These are phyloP conservation scores for Sebastes melanostomus DNA, from an alignment of 2,797 vertebrate genomes.

Conservation along the genomic window DNA sequence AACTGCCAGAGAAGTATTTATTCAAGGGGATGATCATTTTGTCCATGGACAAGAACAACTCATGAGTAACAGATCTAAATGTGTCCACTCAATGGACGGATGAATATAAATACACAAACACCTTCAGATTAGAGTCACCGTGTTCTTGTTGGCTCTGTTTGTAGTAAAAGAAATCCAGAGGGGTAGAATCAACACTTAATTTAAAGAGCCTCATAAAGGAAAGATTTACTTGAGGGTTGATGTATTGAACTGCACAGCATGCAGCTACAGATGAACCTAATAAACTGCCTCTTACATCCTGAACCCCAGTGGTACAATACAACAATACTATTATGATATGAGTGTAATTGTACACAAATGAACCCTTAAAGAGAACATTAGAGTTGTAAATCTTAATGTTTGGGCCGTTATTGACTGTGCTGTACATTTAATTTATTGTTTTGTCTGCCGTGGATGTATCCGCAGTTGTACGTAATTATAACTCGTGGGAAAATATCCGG, in stretches of 20 bases:
- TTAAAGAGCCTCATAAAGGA: neutral
- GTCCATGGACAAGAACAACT: neutral
- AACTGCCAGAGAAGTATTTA: neutral
- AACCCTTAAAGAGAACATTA: neutral
- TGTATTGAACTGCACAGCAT: neutral
- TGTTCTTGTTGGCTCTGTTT: neutral
- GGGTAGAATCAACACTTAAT: neutral
- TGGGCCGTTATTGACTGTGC: neutral
- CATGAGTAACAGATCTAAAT: neutral
- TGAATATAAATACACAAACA: constrained; percentile 2
- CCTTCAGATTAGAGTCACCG: neutral
- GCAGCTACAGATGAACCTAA: neutral
- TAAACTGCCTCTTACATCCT: neutral
- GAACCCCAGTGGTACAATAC: neutral
- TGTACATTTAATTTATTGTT: neutral
- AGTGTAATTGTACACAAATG: neutral
- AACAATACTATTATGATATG: neutral
- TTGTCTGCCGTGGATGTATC: neutral
- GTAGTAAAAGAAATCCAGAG: neutral
- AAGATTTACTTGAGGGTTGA: neutral
- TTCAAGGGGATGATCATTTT: neutral
- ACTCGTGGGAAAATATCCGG: constrained; percentile 46
- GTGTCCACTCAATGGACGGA: neutral
- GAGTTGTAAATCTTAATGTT: neutral
- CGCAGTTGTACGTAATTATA: neutral